phyloP scores from a whole-genome alignment of 2,797 vertebrate genomes.

The Parotocinclus haroldoi region DNA sequence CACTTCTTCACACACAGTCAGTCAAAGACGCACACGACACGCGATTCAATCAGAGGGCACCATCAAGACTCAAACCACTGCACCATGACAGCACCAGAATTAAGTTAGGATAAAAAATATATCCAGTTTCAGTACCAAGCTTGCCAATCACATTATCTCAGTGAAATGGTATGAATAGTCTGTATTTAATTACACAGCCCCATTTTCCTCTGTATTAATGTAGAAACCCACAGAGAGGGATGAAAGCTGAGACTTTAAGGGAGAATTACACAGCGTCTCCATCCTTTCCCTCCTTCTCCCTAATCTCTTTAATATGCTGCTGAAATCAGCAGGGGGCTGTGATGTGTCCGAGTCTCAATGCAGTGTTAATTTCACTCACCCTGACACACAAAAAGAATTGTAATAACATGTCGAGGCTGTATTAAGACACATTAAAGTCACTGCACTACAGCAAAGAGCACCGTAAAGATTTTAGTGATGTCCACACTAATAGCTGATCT shows the following conservation, averaged over 20 bases:
- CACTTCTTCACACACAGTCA: too few relatives aligned
- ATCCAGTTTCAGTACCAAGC: not conserved
- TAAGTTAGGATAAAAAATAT: too few relatives aligned
- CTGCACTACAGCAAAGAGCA: too few relatives aligned
- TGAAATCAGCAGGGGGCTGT: not conserved
- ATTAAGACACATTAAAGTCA: too few relatives aligned
- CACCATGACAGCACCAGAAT: too few relatives aligned
- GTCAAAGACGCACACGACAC: too few relatives aligned
- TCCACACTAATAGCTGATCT: too few relatives aligned
- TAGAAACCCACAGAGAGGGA: not conserved
- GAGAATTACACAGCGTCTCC: not conserved
- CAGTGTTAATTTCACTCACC: not conserved
- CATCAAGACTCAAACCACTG: too few relatives aligned
- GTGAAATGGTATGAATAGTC: not conserved
- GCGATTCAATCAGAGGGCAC: too few relatives aligned
- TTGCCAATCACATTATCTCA: not conserved
- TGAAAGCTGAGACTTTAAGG: constrained; percentile 2
- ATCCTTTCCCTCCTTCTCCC: not conserved
- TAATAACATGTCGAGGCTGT: too few relatives aligned
- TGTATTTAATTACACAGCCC: constrained; percentile 48
- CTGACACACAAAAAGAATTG: not conserved
- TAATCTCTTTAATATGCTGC: constrained; percentile 4
- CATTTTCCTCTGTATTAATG: constrained; percentile 43
- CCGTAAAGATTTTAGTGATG: too few relatives aligned
- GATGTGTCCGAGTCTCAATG: not conserved